phyloP scores from a whole-genome alignment of 1,140 invertebrate genomes.

The Calephelis virginiensis region DNA sequence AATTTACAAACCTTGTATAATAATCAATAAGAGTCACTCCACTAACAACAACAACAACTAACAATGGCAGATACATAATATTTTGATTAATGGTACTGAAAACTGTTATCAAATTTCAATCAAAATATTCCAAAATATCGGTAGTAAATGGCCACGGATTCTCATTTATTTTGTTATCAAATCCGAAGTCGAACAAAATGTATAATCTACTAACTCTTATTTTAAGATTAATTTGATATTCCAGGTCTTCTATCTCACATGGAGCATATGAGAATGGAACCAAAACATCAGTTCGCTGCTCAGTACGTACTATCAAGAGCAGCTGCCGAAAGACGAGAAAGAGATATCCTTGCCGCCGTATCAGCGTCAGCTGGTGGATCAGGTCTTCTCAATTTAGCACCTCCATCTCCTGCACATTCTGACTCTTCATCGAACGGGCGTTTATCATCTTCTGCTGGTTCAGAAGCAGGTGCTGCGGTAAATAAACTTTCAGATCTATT shows the following conservation, averaged over 20 bases:
- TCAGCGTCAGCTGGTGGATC: constrained; percentile 80
- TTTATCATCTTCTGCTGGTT: constrained; percentile 87
- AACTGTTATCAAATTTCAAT: too few species aligned
- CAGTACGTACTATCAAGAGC: constrained; percentile 94
- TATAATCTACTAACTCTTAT: not conserved
- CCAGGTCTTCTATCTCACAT: constrained; percentile 94
- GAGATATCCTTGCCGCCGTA: constrained; percentile 87
- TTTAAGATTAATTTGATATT: constrained; percentile 30
- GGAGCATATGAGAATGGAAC: constrained; percentile 98
- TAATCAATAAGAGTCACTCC: too few species aligned
- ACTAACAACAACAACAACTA: too few species aligned
- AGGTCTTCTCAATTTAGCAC: constrained; percentile 80
- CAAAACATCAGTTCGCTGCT: constrained; percentile 96
- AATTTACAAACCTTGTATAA: too few species aligned
- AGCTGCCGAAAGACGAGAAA: constrained; percentile 91
- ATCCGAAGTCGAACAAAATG: not conserved
- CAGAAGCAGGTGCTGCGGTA: constrained; percentile 86
- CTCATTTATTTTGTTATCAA: too few species aligned
- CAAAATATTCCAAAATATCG: too few species aligned
- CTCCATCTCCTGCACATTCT: constrained; percentile 89
- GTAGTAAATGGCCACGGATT: too few species aligned
- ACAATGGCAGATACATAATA: too few species aligned
- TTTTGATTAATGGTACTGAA: too few species aligned
- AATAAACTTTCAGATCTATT: constrained; percentile 85
- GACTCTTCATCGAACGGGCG: constrained; percentile 89